phyloP scores from a whole-genome alignment of 2,888 invertebrate genomes.

The Deilephila porcellus region DNA sequence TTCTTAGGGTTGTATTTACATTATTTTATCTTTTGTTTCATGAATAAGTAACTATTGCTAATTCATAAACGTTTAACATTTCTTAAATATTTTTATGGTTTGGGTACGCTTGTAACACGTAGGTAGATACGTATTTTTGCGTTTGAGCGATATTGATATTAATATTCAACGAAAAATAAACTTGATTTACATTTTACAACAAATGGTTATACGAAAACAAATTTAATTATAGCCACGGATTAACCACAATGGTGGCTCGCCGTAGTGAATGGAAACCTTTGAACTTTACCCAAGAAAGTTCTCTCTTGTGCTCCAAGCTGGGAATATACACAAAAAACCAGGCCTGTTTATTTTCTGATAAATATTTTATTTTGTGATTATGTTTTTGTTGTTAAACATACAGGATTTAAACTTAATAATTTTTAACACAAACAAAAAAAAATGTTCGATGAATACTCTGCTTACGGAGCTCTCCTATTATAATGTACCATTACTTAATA shows the following conservation, averaged over 20 bases:
- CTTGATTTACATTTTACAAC: constrained; percentile 65
- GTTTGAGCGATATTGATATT: background rate
- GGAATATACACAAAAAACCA: constrained; percentile 51
- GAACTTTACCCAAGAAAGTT: constrained; percentile 68
- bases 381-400: background rate
- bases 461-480: too few relatives aligned
- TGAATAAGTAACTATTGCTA: background rate
- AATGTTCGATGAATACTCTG: background rate
- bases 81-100: background rate
- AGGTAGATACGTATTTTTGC: background rate
- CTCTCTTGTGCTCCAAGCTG: constrained; percentile 59
- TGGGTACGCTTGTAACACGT: background rate
- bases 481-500: too few relatives aligned
- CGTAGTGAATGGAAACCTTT: constrained; percentile 73
- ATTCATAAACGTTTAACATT: background rate
- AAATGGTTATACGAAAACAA: constrained; percentile 76
- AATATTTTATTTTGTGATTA: constrained; percentile 40
- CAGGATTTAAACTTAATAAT: background rate
- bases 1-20: constrained; percentile 32
- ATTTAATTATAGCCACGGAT: constrained; percentile 81
- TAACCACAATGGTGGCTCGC: constrained; percentile 77
- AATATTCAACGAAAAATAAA: constrained; percentile 33
- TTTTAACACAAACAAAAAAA: background rate
- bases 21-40: constrained; percentile 28
- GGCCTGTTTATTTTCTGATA: constrained; percentile 59